Base-by-base conservation (phyloP, 2,888 invertebrate genomes). In the Nudaria mundana region DNA sequence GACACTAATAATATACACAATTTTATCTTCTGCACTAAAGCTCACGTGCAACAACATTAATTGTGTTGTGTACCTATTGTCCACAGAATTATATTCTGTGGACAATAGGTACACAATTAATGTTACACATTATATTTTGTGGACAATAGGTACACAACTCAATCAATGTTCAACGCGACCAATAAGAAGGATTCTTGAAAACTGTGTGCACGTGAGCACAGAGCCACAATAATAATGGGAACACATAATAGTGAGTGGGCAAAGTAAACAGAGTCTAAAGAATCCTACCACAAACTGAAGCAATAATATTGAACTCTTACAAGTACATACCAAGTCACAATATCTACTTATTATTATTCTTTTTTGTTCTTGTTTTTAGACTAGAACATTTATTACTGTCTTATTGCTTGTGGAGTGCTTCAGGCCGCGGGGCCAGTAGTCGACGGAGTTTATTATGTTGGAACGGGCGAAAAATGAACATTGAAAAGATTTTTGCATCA, bases 401-500 rank as follows among this genome's bases (percentile, higher is more conserved):
- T 86, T 86, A 87, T 86, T 86, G 85, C 81, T 81, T 74, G 83
- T 76, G 76, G 71, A 84, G 79, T 76, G 82, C 77, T 80, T 67
- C 60, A 67, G 76, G 79, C 76, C 71, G 72, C 66, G 71, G 75
- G 81, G 76, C 70, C 72, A 69, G 71, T 66, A 77, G 80, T 81
- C 81, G 83, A 84, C 85, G 81, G 76, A 76, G 76, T 79, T 86
- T 87, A 86, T 87, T 87, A 87, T 85, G 86, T 86, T 80, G 84
- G 72, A 68, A 76, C 77, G 76, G 67, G 80, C 75, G 72, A 78
- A 84, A 83, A 85, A 81, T 80, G 81, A 83, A 65, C 82, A 78
- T 78, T 74, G 71, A 59, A 80, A 78, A 76, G 68, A 71, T 68
- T 69, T 59, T 70, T 72, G 76, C 77, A 73, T 68, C 63, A 68